A percentile compares a stretch with the other conserved stretches of the same genome.
phyloP scores from a whole-genome alignment of 2,888 invertebrate genomes.

The Leuctra nigra region DNA sequence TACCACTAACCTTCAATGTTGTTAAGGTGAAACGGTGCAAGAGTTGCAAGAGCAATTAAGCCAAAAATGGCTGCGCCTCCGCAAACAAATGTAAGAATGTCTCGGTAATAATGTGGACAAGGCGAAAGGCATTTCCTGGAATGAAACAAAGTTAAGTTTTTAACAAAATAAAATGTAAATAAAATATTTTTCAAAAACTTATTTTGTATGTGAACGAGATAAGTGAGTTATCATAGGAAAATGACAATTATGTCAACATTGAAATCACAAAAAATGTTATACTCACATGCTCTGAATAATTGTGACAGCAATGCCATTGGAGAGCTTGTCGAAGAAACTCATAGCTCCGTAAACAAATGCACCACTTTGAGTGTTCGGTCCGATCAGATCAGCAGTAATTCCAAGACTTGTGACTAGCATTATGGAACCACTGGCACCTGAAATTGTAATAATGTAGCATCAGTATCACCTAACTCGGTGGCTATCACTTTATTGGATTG shows the following conservation, averaged over 20 bases:
- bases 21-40: constrained; percentile 17
- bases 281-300: constrained; percentile 71
- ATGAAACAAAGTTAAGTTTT: no score
- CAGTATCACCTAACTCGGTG: no score
- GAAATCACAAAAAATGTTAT: no score
- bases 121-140: constrained; percentile 40
- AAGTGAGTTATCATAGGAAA: no score
- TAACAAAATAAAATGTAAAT: no score
- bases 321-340: constrained; percentile 87
- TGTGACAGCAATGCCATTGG: constrained; percentile 79
- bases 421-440: constrained; percentile 73
- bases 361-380: constrained; percentile 71
- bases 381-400: constrained; percentile 82
- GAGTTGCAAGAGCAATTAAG: constrained; percentile 36
- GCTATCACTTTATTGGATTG: no score
- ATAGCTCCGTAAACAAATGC: constrained; percentile 91
- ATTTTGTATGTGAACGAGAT: no score
- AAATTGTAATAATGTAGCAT: no score
- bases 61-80: constrained; percentile 48
- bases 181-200: no score
- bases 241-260: no score
- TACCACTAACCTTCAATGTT: constrained; percentile 8
- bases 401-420: constrained; percentile 81
- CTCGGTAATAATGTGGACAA: constrained; percentile 46
- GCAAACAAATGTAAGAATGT: constrained; percentile 49